Base-by-base conservation (phyloP, 2,797 vertebrate genomes). In the Phataginus tricuspis region DNA sequence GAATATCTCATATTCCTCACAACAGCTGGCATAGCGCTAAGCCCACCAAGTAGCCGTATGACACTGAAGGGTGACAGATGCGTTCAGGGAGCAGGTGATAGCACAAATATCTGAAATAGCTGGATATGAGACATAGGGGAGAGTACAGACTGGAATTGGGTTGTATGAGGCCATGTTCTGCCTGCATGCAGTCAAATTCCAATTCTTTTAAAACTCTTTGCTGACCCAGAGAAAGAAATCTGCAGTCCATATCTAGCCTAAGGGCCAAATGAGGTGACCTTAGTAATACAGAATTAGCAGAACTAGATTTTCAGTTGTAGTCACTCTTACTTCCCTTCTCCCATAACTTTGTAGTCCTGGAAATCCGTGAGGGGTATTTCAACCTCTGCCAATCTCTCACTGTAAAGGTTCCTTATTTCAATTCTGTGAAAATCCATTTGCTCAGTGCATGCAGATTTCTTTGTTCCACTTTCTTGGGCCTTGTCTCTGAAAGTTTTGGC, bases 401-500 rank as follows among this genome's bases (percentile, higher is more conserved):
- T 94, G 57, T 2, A 34, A 68, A 64, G 59, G 3, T 61, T 64
- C 55, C 78, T 64, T 49, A 37, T 85, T 90, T 79, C 42, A 91
- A 2, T 68, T 71, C 51, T 71, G 7, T 55, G 84, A 90, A 78
- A 66, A 34, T 25, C 15, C 39, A 5, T 84, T 51, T 61, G 5
- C 42, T 68, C 14, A 57, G 49, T 78, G n/a, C 19, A 27, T 6
- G 39, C 45, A 77, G 49, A 64, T 92, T 91, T 79, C 39, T 59
- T 75, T 68, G 42, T 82, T 86, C 86, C 78, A 16, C 51, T 79
- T 66, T 78, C 89, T 86, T 69, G 86, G 71, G 16, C 13, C 79
- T 96, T 95, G 92, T 84, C 85, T 90, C 86, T 97, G 88, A 97
- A 97, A 94, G 92, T 85, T 66, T 96, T 98, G 97, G 75, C 93